phyloP scores from a whole-genome alignment of 2,797 vertebrate species.

The Streptopelia turtur region DNA sequence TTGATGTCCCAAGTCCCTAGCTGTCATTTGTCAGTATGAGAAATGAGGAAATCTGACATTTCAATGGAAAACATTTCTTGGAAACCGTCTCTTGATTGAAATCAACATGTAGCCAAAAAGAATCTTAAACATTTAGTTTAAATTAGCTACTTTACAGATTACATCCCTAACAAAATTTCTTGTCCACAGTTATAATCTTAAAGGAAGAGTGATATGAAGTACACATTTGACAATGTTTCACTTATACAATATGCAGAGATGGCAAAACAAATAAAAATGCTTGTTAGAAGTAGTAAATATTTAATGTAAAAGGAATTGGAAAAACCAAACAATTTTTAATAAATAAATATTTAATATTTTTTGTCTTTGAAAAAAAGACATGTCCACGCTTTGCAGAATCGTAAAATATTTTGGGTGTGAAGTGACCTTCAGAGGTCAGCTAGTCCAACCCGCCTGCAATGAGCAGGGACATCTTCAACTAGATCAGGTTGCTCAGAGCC shows the following conservation, averaged over 20 bases:
- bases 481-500: no score
- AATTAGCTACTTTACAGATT: not conserved
- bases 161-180: not conserved
- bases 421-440: no score
- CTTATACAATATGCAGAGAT: not conserved
- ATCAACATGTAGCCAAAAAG: not conserved
- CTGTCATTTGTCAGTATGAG: not conserved
- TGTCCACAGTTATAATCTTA: not conserved
- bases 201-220: not conserved
- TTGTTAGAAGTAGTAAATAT: not conserved
- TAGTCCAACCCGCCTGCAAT: no score
- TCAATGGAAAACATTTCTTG: not conserved
- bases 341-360: not conserved
- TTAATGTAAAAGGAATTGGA: not conserved
- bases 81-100: not conserved
- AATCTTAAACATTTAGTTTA: not conserved
- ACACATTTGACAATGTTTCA: not conserved
- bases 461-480: no score
- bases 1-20: not conserved
- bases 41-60: not conserved
- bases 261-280: not conserved
- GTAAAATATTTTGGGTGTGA: no score
- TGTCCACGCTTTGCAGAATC: not conserved
- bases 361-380: not conserved
- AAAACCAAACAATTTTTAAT: not conserved